Evolutionary conservation across 2,888 invertebrate species (phyloP).

Genomic region (Troilus luridus): DNA sequence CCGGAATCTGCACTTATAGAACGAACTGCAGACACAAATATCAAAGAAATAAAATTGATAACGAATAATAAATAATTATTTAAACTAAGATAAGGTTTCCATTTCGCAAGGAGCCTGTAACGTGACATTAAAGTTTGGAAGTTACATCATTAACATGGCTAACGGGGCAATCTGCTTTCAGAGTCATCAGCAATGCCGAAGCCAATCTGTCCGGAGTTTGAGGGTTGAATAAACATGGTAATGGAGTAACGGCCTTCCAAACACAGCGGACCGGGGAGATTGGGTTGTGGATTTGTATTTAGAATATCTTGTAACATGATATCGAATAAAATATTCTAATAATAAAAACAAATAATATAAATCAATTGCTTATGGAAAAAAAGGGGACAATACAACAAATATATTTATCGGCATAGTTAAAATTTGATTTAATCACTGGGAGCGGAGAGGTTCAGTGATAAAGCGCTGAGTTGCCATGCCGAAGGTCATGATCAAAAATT

Average conservation of each 20-base stretch:
- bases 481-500: no score
- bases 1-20: no score
- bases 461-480: no score
- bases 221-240: background rate
- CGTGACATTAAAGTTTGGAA: background rate
- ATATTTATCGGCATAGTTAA: no score
- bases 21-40: no score
- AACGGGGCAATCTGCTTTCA: background rate
- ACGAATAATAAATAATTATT: background rate
- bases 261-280: background rate
- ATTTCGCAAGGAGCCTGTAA: no score
- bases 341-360: no score
- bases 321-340: no score
- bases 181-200: background rate
- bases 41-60: background rate
- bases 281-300: background rate
- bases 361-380: no score
- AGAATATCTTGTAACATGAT: background rate
- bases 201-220: background rate
- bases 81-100: background rate
- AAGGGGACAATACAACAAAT: no score
- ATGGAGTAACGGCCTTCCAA: background rate
- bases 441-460: no score
- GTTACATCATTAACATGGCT: background rate
- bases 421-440: no score